phyloP scores from a whole-genome alignment of 2,888 invertebrate species.

The Apotomis capreana region DNA sequence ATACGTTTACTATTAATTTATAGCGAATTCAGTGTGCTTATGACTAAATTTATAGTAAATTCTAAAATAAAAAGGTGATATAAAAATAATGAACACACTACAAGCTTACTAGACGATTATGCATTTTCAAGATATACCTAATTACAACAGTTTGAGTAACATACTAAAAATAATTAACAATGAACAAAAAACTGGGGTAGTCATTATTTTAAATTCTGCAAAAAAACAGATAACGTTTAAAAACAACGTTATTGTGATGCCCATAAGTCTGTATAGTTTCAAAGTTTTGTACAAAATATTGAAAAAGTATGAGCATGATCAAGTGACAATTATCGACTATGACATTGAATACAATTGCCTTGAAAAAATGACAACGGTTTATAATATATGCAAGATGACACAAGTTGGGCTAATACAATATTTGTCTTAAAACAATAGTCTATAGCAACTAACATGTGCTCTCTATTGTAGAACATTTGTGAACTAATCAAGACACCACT shows the following conservation, averaged over 20 bases:
- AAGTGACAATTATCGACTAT: not conserved
- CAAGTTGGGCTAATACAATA: not conserved
- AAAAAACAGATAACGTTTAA: too few relatives aligned
- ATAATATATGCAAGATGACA: not conserved
- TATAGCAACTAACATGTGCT: not conserved
- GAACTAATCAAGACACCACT: not conserved
- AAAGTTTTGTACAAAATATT: not conserved
- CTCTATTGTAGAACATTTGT: slow-evolving; percentile 2
- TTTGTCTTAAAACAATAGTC: not conserved
- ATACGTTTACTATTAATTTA: too few relatives aligned
- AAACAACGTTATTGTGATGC: not conserved
- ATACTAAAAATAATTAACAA: too few relatives aligned
- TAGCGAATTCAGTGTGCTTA: too few relatives aligned
- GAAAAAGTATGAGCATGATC: not conserved
- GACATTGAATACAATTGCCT: not conserved
- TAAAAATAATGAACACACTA: too few relatives aligned
- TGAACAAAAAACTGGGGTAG: too few relatives aligned
- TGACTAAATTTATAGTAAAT: too few relatives aligned
- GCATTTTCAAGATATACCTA: too few relatives aligned
- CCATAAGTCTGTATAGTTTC: not conserved
- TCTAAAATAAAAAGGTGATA: too few relatives aligned
- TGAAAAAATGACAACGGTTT: not conserved
- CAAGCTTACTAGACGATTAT: too few relatives aligned
- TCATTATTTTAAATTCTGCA: too few relatives aligned
- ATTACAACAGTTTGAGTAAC: too few relatives aligned